phyloP scores from a whole-genome alignment of 2,797 vertebrate genomes.

The Trachurus trachurus region DNA sequence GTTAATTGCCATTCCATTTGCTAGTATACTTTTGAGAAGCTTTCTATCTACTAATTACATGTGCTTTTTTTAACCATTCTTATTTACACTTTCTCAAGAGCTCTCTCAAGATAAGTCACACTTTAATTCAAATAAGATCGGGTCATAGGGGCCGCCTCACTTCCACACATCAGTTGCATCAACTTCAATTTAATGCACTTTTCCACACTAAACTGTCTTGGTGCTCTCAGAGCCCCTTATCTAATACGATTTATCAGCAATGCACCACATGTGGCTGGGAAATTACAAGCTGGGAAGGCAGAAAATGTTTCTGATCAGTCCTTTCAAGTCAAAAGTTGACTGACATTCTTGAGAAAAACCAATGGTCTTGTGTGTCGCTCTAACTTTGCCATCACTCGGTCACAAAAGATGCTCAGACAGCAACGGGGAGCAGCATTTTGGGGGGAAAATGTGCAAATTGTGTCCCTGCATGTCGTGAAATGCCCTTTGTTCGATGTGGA shows the following conservation, averaged over 20 bases:
- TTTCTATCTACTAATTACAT: not conserved
- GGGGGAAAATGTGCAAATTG: conserved; percentile 11
- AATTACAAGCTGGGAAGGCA: conserved; percentile 41
- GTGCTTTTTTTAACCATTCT: not conserved
- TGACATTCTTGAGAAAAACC: conserved; percentile 45
- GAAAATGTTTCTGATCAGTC: conserved; percentile 44
- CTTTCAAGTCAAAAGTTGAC: conserved; percentile 48
- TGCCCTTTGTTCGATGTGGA: conserved; percentile 22
- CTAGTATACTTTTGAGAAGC: not conserved
- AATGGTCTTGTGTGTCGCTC: conserved; percentile 33
- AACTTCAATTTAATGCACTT: conserved; percentile 51
- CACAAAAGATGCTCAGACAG: conserved; percentile 44
- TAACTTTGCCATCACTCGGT: conserved; percentile 37
- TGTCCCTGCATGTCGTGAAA: conserved; percentile 40
- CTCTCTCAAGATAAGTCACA: conserved; percentile 14
- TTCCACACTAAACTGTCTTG: conserved; percentile 41
- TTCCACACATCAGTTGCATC: conserved; percentile 50
- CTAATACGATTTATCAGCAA: conserved; percentile 62
- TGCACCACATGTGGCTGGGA: conserved; percentile 43
- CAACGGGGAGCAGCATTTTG: conserved; percentile 5
- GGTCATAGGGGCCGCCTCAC: conserved; percentile 28
- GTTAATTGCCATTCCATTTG: not conserved
- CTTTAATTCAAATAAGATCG: conserved; percentile 37
- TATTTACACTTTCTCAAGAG: not conserved
- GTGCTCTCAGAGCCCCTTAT: conserved; percentile 47